phyloP scores from a whole-genome alignment of 2,797 vertebrate species.

The Poecile montanus region DNA sequence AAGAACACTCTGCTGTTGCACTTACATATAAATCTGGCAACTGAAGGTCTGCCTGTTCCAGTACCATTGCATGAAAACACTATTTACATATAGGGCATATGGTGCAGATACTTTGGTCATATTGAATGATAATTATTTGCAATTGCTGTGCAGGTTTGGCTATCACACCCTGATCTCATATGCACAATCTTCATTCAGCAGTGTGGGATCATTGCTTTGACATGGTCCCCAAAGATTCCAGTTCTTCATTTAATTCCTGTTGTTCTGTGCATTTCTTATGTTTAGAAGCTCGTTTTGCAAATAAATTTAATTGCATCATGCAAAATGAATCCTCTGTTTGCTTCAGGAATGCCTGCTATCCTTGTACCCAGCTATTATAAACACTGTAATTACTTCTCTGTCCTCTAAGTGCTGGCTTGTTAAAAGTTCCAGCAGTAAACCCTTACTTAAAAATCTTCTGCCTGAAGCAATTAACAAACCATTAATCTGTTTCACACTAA shows the following conservation, averaged over 20 bases:
- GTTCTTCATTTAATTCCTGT: neutral
- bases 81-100: neutral
- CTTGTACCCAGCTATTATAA: conserved; percentile 25
- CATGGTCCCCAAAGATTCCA: neutral
- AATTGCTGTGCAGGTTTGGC: neutral
- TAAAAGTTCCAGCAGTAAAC: conserved; percentile 44
- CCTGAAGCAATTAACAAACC: conserved; percentile 40
- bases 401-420: conserved; percentile 53
- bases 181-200: neutral
- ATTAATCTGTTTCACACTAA: conserved; percentile 42
- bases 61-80: neutral
- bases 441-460: conserved; percentile 42
- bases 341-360: conserved; percentile 21
- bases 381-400: conserved; percentile 53
- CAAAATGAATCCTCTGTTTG: conserved; percentile 12
- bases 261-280: neutral
- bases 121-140: neutral
- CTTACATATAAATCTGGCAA: neutral
- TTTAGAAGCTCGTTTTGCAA: neutral
- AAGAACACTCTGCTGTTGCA: neutral
- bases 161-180: neutral
- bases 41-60: neutral
- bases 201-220: neutral
- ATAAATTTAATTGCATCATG: neutral
- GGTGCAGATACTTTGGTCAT: neutral